Evolutionary conservation across 2,888 invertebrate species (phyloP), one percentile per base, ranked within the genome.

Genomic region (Caenorhabditis sp.): DNA sequence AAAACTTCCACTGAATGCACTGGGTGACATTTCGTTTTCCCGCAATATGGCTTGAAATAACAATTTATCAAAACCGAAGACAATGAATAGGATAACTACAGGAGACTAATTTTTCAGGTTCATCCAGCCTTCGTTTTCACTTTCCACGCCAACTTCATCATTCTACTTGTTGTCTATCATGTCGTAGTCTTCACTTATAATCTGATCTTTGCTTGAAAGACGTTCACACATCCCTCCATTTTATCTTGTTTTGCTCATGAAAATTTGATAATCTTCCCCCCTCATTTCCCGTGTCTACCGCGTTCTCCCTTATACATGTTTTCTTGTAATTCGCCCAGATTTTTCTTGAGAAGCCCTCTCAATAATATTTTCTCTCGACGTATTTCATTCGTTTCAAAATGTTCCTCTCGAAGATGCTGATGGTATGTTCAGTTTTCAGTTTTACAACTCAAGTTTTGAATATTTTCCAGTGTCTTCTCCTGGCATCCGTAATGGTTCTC

Each of bases 211-310:
- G 56, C 28, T 54, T 28, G 16, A 26, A n/a, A 41, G 6, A 51
- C 22, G 38, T 22, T 35, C 31, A 24, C 31, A 24, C 16, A 16
- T 56, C 16, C 26, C 47, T 68, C 1, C 31, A 8, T 14, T n/a
- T n/a, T 59, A 31, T 44, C 47, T 44, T 59, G 38, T 58, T 70
- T 70, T 70, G 22, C 26, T 63, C 26, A 44, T 16, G 31, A 41
- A 26, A 26, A 26, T 63, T 63, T 28, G 63, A 63, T 63, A 63
- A 44, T 44, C 63, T 63, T 44, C 44, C 41, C n/a, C 26, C 41
- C 28, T n/a, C 63, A 44, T 63, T 63, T 63, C 44, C 63, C n/a
- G n/a, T 26, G 14, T 61, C 41, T 38, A n/a, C n/a, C 38, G 4
- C 28, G 7, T 3, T 47, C 19, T 47, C 44, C 70, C n/a, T 24